Base-by-base conservation (phyloP, 2,113 vertebrate species). In the Ia io region DNA sequence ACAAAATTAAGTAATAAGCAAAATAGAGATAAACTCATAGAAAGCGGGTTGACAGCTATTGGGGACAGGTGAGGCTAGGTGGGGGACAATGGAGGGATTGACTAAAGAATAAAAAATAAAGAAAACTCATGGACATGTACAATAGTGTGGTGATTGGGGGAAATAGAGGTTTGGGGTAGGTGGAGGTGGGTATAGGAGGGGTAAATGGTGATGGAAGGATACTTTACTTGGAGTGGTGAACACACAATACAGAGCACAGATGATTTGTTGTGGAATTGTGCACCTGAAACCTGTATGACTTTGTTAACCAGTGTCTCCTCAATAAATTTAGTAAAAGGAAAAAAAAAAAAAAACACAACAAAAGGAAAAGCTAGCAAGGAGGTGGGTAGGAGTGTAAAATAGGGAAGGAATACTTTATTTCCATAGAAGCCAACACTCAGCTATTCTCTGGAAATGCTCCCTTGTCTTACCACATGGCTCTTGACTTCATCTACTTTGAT, bases 361-460 rank as follows among this genome's bases (percentile, higher is more conserved):
- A 61, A 59, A 59, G 61, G 63, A 32, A 67, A 18, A 67, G 32
- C 32, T 67, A 67, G 65, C 47, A 59, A 76, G 40, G 59, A 77
- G 51, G 28, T 74, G 92, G 76, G 42, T 82, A 78, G 82, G 84
- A 96, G 56, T 83, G 23, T 88, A 71, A 85, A 93, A 32, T 10
- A 83, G 65, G 65, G 32, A 78, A 77, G 61, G 47, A 59, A 70
- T 82, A 76, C n/a, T 51, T 84, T 42, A 70, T 63, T 84, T 84
- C 37, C 74, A 76, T 17, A 42, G 90, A 92, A 88, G 61, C 71
- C 37, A 74, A 44, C 30, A 16, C 5, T 70, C 22, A 17, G 51
- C 42, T 49, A 1, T 53, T 74, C n/a, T 42, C 16, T 37, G 49
- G 35, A 25, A 9, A 70, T 2, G 6, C n/a, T 65, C 32, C 30